These are phyloP conservation scores for Euborellia annulipes DNA, from an alignment of 1,140 invertebrate genomes.

Conservation along the genomic window DNA sequence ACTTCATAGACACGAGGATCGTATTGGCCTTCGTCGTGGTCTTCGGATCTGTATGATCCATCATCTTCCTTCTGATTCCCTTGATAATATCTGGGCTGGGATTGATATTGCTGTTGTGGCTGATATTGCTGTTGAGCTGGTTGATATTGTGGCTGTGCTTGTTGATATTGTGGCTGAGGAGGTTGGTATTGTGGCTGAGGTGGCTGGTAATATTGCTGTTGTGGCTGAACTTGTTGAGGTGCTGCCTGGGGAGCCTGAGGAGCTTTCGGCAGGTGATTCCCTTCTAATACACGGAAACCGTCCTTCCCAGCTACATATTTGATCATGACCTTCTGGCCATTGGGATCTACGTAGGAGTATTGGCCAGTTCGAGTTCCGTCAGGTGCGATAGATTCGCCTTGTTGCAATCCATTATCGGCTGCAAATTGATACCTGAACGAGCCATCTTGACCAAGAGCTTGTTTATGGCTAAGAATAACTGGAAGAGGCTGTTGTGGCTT, in stretches of 20 bases:
- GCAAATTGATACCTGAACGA: slow-evolving; percentile 45
- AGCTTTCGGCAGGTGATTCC: slow-evolving; percentile 27
- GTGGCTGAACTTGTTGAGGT: slow-evolving; percentile 10
- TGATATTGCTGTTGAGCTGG: not conserved
- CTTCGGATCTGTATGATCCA: not conserved
- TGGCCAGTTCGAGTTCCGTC: slow-evolving; percentile 44
- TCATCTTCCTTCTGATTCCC: not conserved
- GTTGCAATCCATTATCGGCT: slow-evolving; percentile 45
- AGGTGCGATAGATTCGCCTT: slow-evolving; percentile 42
- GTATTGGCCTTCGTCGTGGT: not conserved
- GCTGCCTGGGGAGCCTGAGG: slow-evolving; percentile 9
- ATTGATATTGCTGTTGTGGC: not conserved
- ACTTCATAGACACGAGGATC: slow-evolving; percentile 1
- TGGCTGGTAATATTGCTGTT: not conserved
- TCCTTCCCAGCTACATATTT: slow-evolving; percentile 33
- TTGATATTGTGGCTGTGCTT: not conserved
- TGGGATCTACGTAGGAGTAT: slow-evolving; percentile 44
- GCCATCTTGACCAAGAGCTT: slow-evolving; percentile 32
- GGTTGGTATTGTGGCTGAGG: not conserved
- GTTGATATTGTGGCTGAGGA: no score
- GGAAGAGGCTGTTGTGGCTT: slow-evolving; percentile 18
- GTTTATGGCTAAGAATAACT: slow-evolving; percentile 25
- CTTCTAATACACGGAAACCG: slow-evolving; percentile 31
- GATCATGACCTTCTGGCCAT: slow-evolving; percentile 35
- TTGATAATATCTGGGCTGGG: not conserved